Percentiles rank a stretch among this genome's conserved stretches.
Evolutionary conservation across 1,140 invertebrate genomes (phyloP).

Genomic region (Lasaia peninsularis): DNA sequence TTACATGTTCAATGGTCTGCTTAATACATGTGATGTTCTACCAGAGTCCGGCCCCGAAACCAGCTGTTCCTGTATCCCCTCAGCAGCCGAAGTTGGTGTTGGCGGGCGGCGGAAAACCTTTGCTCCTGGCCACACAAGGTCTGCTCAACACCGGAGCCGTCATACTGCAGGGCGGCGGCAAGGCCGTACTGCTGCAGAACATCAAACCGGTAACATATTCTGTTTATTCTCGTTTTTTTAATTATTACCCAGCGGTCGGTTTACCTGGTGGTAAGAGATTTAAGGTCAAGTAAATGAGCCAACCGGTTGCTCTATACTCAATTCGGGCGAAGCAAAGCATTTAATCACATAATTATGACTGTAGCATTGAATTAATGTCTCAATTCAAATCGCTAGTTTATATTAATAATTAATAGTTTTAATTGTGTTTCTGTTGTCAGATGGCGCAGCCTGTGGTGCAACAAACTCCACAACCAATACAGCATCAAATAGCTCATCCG

Average conservation of each 20-base stretch:
- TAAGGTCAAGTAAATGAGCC: too few species aligned
- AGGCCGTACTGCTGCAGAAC: constrained; percentile 65
- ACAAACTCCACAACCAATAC: constrained; percentile 33
- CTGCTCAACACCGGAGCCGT: constrained; percentile 61
- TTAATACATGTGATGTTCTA: too few species aligned
- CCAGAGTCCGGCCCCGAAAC: constrained; percentile 54
- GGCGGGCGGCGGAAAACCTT: constrained; percentile 52
- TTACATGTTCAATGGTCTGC: too few species aligned
- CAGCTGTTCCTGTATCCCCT: constrained; percentile 48
- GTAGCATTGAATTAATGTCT: too few species aligned
- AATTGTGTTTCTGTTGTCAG: constrained; percentile 19
- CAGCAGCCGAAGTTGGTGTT: constrained; percentile 41
- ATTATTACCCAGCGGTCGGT: too few species aligned
- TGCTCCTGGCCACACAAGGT: constrained; percentile 60
- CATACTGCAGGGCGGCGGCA: constrained; percentile 62
- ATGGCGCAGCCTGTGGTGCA: constrained; percentile 38
- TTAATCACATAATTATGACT: too few species aligned
- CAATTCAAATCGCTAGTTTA: too few species aligned
- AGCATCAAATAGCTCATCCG: constrained; percentile 40
- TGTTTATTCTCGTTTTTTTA: too few species aligned
- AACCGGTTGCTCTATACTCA: too few species aligned
- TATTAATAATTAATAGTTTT: too few species aligned
- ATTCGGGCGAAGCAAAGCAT: too few species aligned
- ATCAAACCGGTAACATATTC: constrained; percentile 67
- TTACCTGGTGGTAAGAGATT: too few species aligned